phyloP scores from a whole-genome alignment of 2,113 vertebrate species.

The Gadus chalcogrammus region DNA sequence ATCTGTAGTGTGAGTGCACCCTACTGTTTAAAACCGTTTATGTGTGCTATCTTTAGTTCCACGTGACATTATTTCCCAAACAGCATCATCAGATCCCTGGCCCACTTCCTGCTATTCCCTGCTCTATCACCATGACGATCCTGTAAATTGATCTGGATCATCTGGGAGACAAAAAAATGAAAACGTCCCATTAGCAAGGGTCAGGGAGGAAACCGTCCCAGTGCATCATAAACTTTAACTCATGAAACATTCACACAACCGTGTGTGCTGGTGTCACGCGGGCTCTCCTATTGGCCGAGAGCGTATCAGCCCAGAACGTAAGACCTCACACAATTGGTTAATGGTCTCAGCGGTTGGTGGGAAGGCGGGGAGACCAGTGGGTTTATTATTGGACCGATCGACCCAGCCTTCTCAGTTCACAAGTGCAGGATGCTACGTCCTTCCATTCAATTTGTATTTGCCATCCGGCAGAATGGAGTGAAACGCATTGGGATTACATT shows the following conservation, averaged over 20 bases:
- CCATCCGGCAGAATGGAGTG: too few relatives aligned
- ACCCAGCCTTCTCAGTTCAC: conserved; percentile 48
- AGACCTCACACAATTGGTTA: conserved; percentile 64
- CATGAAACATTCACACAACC: conserved; percentile 75
- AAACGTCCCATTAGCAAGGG: conserved; percentile 68
- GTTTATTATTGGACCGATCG: conserved; percentile 48
- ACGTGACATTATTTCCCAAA: not conserved
- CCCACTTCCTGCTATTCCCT: conserved; percentile 12
- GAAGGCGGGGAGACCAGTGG: conserved; percentile 32
- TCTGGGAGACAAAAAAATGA: conserved; percentile 27
- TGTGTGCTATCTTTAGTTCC: too few relatives aligned
- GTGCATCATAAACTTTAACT: conserved; percentile 45
- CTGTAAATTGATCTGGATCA: conserved; percentile 62
- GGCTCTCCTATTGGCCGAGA: conserved; percentile 63
- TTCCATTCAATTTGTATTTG: too few relatives aligned
- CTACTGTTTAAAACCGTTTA: too few relatives aligned
- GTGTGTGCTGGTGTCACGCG: conserved; percentile 12
- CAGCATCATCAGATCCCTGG: conserved; percentile 20
- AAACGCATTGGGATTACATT: too few relatives aligned
- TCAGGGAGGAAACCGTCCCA: conserved; percentile 42
- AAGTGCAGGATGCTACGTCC: not conserved
- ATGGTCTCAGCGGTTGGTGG: conserved; percentile 15
- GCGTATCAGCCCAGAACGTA: conserved; percentile 71
- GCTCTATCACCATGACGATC: conserved; percentile 29
- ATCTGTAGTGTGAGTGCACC: too few relatives aligned